A percentile compares a stretch with the other conserved stretches of the same genome.
Conservation (phyloP, 1,140 invertebrate genomes). For the Diachasmimorpha longicaudata region DNA sequence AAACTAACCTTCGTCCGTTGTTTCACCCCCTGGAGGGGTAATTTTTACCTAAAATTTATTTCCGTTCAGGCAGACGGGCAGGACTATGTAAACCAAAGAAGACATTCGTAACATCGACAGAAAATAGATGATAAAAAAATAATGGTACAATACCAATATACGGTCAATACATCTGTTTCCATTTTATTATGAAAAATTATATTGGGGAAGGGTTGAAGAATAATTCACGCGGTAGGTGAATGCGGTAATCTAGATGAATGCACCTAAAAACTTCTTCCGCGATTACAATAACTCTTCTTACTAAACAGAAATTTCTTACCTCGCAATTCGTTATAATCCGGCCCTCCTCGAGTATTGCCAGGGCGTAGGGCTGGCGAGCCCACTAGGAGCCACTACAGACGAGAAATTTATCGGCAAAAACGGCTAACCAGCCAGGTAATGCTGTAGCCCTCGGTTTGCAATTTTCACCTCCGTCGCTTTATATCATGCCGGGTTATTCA, state of each 20-base stretch:
- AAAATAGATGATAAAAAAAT: no score
- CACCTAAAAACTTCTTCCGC: neutral
- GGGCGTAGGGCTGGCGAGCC: neutral
- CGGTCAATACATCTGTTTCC: no score
- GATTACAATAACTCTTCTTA: neutral
- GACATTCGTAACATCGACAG: no score
- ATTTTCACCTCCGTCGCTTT: neutral
- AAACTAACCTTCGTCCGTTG: no score
- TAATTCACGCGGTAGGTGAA: no score
- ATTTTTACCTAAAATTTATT: no score
- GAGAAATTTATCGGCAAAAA: conserved; percentile 23
- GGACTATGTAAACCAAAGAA: no score
- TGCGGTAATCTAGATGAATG: neutral
- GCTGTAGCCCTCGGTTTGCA: neutral
- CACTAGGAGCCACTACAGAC: neutral
- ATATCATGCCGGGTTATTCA: neutral
- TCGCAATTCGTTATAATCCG: conserved; percentile 12
- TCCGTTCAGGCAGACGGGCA: no score
- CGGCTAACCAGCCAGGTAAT: conserved; percentile 19
- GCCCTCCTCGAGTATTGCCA: neutral
- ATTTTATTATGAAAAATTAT: no score
- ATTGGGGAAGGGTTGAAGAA: no score
- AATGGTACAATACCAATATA: no score
- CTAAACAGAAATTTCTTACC: conserved; percentile 11
- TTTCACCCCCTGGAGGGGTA: no score